These are phyloP conservation scores for Cervus canadensis DNA, from an alignment of 2,113 vertebrate species.

Conservation along the genomic window DNA sequence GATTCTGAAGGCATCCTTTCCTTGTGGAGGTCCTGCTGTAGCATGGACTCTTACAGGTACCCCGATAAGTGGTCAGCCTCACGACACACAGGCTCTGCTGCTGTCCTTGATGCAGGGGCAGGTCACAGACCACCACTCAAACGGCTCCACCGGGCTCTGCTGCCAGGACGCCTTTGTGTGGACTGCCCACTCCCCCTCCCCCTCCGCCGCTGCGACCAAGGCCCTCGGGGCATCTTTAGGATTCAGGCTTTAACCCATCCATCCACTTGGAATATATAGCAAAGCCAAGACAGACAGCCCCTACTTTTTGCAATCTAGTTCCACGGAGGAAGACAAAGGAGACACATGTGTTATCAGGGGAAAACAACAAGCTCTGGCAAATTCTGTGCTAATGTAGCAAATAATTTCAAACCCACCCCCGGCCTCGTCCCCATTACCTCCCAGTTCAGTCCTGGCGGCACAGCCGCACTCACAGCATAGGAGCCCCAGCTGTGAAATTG, in stretches of 20 bases:
- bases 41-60: neutral
- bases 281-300: neutral
- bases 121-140: neutral
- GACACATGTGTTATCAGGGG: neutral
- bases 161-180: neutral
- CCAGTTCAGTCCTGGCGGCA: neutral
- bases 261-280: neutral
- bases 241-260: neutral
- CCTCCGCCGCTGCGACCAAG: neutral
- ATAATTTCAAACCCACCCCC: neutral
- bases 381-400: neutral
- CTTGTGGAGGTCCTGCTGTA: neutral
- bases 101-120: neutral
- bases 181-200: neutral
- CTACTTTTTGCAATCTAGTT: neutral
- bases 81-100: accelerated
- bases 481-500: neutral
- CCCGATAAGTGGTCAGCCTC: neutral
- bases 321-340: neutral
- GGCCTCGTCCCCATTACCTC: neutral
- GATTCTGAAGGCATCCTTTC: neutral
- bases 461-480: neutral
- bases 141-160: neutral
- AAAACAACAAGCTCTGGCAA: neutral
- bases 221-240: neutral